Evolutionary conservation across 2,888 invertebrate species (phyloP), one percentile per base, ranked within the genome.

Genomic region (Pycnomerus fuliginosus): DNA sequence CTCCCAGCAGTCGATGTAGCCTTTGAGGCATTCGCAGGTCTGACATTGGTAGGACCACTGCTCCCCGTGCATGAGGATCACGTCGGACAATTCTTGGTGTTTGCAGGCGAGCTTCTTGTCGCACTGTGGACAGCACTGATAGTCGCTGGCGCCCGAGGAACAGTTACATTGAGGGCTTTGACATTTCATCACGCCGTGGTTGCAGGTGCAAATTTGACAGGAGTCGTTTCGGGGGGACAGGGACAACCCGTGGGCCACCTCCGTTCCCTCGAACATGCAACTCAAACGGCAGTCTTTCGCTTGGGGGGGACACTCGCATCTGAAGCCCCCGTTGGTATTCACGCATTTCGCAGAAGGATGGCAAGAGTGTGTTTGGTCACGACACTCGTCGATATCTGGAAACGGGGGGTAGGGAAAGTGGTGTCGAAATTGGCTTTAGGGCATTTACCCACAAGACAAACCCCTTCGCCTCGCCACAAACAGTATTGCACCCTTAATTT

Each of bases 1-100:
- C 64, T 87, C 85, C 88, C 89, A 90, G 70, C 92, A 92, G 77
- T 91, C 91, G 59, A 88, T 83, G 74, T 91, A 89, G 34, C 91
- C 91, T 63, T 86, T 78, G 84, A 90, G 78, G 74, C 93, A 93
- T 77, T 92, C 90, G 77, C 93, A 93, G 52, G 87, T 87, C 77
- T 90, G 89, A 73, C 93, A 93, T 73, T 91, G 87, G 75, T 90
- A 90, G 58, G 88, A 84, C 92, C 93, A 93, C 62, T 83, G 81
- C 69, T 92, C 88, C 37, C 90, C 90, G 68, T 86, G 88, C 69
- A 80, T 81, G 70, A 87, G 84, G 61, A 82, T 77, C 50, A 87
- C 83, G 69, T 85, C 82, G 58, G 80, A 78, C 63, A 87, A 78
- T 70, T 89, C 87, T 44, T 65, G 65, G 73, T 90, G 90, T 50